These are phyloP conservation scores for Mormyrus hasselquistii DNA, from an alignment of 2,797 vertebrate species.

Conservation along the genomic window DNA sequence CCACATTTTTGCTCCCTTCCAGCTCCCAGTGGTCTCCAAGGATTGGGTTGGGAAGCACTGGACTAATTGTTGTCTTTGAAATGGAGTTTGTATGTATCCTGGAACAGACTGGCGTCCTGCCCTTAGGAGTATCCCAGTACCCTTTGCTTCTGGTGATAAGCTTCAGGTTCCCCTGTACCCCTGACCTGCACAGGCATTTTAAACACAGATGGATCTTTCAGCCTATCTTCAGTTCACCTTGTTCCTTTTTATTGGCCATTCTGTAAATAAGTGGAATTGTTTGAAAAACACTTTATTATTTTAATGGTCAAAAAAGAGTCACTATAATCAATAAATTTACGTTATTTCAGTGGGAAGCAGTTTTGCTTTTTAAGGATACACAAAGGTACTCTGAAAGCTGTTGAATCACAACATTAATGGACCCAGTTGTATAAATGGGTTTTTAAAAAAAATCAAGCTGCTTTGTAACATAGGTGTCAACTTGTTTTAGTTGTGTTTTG, in stretches of 20 bases:
- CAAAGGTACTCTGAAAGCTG: background rate
- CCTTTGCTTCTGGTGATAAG: background rate
- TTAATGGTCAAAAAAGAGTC: background rate
- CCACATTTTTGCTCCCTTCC: background rate
- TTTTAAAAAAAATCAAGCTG: background rate
- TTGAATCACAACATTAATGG: background rate
- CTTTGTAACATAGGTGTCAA: background rate
- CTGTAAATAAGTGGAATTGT: background rate
- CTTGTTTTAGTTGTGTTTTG: background rate
- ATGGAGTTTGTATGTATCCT: background rate
- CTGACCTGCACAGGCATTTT: background rate
- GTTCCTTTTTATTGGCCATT: background rate
- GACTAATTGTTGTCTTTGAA: background rate
- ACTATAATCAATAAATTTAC: background rate
- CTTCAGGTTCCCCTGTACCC: background rate
- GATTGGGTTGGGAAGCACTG: background rate
- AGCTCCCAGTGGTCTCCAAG: background rate
- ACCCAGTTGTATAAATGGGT: background rate
- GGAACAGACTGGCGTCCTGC: background rate
- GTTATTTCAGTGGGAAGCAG: background rate
- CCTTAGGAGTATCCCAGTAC: background rate
- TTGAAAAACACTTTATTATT: background rate
- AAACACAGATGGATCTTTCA: background rate
- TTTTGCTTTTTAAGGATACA: background rate
- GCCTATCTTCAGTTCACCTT: background rate